Base-by-base conservation (phyloP, 2,113 vertebrate genomes). In the Miniopterus natalensis region DNA sequence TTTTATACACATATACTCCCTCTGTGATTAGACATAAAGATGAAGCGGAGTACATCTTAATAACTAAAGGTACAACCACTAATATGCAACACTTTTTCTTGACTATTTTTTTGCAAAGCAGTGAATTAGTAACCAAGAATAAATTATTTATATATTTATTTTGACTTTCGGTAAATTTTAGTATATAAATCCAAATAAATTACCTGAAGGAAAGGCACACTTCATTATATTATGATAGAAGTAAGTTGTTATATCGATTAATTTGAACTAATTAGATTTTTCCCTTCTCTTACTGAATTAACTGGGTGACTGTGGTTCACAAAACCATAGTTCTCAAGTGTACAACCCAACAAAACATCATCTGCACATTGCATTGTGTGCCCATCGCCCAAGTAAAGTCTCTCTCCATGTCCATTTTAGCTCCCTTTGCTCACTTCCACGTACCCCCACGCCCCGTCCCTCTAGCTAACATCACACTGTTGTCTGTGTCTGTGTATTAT, bases 181-280 rank as follows among this genome's bases (percentile, higher is more conserved):
- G 90, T 55, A 88, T 88, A n/a, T 86, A 96, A 86, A 78, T 70
- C 10, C 17, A 93, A 55, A 53, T 51, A 80, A 78, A 66, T 57
- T 86, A 80, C 31, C 78, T 84, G 18, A 68, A 79, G 25, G 51
- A 95, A 86, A 78, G 74, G 8, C 55, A 13, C 2, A 49, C 5
- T 61, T 90, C 8, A n/a, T 79, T 80, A 42, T 80, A 71, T 63
- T 74, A 77, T 61, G 5, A 68, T 91, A 25, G 21, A 89, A 78
- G 89, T 79, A 79, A 77, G 9, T 27, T 93, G n/a, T 65, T 87
- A 25, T n/a, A 13, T 77, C n/a, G 21, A 45, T 73, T 87, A 74
- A 49, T 86, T 55, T 81, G 36, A 51, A 59, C 55, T 93, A 45
- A 47, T 87, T 81, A 21, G 13, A n/a, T 6, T 31, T 18, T 31